Percentiles rank a stretch among this genome's conserved stretches.
phyloP scores from a whole-genome alignment of 2,113 vertebrate genomes.

The Periophthalmus modestus region DNA sequence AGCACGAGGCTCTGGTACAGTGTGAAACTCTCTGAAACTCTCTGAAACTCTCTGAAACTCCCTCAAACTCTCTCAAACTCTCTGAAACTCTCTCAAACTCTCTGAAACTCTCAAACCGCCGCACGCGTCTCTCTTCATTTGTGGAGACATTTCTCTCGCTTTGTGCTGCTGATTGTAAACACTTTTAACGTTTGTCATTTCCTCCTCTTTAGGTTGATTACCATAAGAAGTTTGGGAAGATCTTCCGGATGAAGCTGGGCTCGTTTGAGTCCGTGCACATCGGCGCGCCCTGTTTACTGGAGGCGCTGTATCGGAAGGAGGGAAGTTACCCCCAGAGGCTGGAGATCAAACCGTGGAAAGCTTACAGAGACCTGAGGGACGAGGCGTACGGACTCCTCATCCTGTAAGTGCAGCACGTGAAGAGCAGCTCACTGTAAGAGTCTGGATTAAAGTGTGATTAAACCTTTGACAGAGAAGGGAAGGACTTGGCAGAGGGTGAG shows the following conservation, averaged over 20 bases:
- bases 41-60: no score
- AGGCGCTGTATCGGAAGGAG: conserved; percentile 89
- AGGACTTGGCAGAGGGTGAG: conserved; percentile 96
- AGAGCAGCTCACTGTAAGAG: no score
- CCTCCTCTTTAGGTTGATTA: conserved; percentile 78
- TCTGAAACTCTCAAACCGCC: no score
- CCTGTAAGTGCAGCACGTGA: conserved; percentile 77
- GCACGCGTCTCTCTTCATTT: no score
- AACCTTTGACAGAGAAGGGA: conserved; percentile 82
- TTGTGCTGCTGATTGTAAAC: no score
- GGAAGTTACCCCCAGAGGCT: conserved; percentile 87
- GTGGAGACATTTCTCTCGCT: no score
- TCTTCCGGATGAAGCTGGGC: conserved; percentile 93
- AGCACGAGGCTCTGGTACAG: conserved; percentile 92
- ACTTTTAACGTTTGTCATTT: no score
- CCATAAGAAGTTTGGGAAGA: conserved; percentile 90
- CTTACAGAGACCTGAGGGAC: conserved; percentile 89
- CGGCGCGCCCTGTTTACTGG: conserved; percentile 87
- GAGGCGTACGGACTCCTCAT: conserved; percentile 94
- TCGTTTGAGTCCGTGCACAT: conserved; percentile 94
- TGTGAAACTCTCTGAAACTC: no score
- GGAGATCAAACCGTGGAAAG: conserved; percentile 98
- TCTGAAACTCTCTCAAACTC: no score
- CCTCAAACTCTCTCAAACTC: no score
- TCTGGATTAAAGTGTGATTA: neutral